Conservation (phyloP, 1,140 invertebrate genomes). For the Lanistes nyassanus region DNA sequence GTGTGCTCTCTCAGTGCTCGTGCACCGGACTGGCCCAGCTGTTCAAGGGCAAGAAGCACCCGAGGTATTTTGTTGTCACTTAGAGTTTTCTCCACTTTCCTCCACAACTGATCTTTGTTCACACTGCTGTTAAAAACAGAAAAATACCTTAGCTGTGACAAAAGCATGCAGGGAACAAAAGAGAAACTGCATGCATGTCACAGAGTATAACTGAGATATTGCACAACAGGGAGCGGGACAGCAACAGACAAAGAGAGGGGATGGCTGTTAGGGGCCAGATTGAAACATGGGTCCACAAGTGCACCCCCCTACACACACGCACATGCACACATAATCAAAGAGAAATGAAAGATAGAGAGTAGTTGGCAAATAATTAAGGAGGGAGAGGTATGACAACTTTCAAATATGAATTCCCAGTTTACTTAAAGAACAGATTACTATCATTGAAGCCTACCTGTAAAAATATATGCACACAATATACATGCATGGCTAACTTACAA, state of each 20-base stretch:
- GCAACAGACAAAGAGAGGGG: no score
- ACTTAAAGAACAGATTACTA: not conserved
- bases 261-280: no score
- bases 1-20: conserved; percentile 25
- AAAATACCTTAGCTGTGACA: no score
- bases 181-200: no score
- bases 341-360: no score
- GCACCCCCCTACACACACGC: not conserved
- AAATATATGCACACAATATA: not conserved
- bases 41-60: not conserved
- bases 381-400: not conserved
- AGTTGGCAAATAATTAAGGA: not conserved
- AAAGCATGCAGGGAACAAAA: not conserved
- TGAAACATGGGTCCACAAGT: no score
- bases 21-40: conserved; percentile 19
- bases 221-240: no score
- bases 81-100: no score
- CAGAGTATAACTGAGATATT: no score
- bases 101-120: not conserved
- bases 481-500: conserved; percentile 41
- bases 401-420: not conserved
- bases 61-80: no score
- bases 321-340: not conserved
- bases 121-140: not conserved
- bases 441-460: not conserved